These are phyloP conservation scores for Lydus trimaculatus DNA, from an alignment of 2,888 invertebrate genomes.

Conservation along the genomic window DNA sequence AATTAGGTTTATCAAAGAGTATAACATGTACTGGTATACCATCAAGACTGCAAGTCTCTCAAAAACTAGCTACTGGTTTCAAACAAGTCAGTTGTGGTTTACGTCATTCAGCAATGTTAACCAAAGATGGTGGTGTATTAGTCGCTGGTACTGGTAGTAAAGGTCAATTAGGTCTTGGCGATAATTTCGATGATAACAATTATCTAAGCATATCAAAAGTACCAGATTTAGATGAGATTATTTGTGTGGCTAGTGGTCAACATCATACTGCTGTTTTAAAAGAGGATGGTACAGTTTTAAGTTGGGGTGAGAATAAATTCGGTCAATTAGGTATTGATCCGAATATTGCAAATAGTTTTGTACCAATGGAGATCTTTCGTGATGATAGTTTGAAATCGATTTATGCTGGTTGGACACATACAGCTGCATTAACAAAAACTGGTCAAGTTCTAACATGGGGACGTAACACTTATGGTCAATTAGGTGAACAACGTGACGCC, in stretches of 20 bases:
- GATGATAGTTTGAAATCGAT: conserved; percentile 67
- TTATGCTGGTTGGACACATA: conserved; percentile 82
- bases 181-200: conserved; percentile 58
- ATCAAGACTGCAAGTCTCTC: conserved; percentile 58
- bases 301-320: conserved; percentile 85
- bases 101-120: conserved; percentile 72
- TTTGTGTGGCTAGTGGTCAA: conserved; percentile 79
- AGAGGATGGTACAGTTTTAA: conserved; percentile 68
- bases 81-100: conserved; percentile 71
- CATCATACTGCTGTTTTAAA: conserved; percentile 74
- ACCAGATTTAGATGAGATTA: conserved; percentile 65
- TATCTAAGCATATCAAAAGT: conserved; percentile 64
- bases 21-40: conserved; percentile 59
- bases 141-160: conserved; percentile 72
- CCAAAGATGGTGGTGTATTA: conserved; percentile 68
- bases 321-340: conserved; percentile 75
- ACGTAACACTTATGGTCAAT: conserved; percentile 80
- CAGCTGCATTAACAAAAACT: conserved; percentile 68
- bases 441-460: conserved; percentile 79
- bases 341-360: conserved; percentile 63
- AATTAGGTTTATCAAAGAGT: conserved; percentile 69
- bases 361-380: conserved; percentile 66
- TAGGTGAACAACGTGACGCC: conserved; percentile 65
- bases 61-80: conserved; percentile 63
- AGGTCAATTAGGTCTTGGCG: conserved; percentile 72